phyloP scores from a whole-genome alignment of 2,888 invertebrate genomes.

The Sthenelais limicola region DNA sequence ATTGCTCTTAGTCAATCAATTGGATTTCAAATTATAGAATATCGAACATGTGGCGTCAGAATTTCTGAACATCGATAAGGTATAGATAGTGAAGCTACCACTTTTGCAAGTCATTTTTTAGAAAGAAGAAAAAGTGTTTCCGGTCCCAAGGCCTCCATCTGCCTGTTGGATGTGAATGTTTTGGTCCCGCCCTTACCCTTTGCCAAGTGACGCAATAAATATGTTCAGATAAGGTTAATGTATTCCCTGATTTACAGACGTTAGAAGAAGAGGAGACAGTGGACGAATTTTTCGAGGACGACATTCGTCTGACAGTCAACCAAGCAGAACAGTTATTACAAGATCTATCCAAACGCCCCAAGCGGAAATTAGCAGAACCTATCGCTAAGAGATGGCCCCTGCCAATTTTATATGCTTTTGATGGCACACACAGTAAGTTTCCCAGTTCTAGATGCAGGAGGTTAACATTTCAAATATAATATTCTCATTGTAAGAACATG shows the following conservation, averaged over 20 bases:
- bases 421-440: slow-evolving; percentile 56
- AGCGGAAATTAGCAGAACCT: slow-evolving; percentile 59
- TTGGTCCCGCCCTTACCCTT: too few relatives aligned
- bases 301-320: slow-evolving; percentile 50
- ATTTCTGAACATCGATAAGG: not conserved
- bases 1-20: not conserved
- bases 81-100: too few relatives aligned
- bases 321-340: slow-evolving; percentile 49
- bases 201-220: too few relatives aligned
- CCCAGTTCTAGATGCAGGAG: too few relatives aligned
- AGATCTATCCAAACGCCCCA: slow-evolving; percentile 44
- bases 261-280: slow-evolving; percentile 32
- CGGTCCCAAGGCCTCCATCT: too few relatives aligned
- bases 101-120: not conserved
- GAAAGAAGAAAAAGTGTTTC: not conserved
- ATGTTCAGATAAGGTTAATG: not conserved
- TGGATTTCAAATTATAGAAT: not conserved
- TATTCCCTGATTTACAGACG: slow-evolving; percentile 34
- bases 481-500: too few relatives aligned
- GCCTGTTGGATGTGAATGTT: too few relatives aligned
- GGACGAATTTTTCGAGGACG: slow-evolving; percentile 48
- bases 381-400: slow-evolving; percentile 59
- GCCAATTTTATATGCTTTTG: slow-evolving; percentile 64
- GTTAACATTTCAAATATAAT: too few relatives aligned
- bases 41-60: not conserved